These are phyloP conservation scores for Bembecia ichneumoniformis DNA, from an alignment of 2,888 invertebrate genomes.

Conservation along the genomic window DNA sequence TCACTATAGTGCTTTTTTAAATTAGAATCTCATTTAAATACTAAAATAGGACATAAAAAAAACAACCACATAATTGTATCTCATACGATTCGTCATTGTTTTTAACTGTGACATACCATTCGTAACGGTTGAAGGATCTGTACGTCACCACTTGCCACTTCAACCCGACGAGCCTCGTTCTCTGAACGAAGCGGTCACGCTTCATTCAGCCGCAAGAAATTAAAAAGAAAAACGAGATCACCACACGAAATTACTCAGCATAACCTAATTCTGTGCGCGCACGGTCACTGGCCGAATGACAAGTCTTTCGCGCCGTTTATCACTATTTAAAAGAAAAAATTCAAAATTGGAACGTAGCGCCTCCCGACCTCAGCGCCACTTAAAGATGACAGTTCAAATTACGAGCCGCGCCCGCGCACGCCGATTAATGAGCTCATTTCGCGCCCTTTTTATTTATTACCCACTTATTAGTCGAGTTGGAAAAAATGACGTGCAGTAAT, in stretches of 20 bases:
- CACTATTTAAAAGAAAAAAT: constrained; percentile 24
- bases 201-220: constrained; percentile 18
- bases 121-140: background rate
- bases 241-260: constrained; percentile 22
- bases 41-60: background rate
- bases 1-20: too few relatives aligned
- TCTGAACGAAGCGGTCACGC: constrained; percentile 24
- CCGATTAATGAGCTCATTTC: constrained; percentile 61
- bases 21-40: too few relatives aligned
- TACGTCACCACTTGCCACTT: background rate
- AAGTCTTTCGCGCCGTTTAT: constrained; percentile 23
- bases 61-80: background rate
- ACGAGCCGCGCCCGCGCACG: constrained; percentile 34
- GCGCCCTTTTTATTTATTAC: constrained; percentile 51
- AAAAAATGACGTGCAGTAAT: constrained; percentile 24
- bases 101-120: background rate
- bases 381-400: constrained; percentile 52
- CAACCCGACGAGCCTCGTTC: constrained; percentile 13
- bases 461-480: constrained; percentile 36
- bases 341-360: constrained; percentile 19
- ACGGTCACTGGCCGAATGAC: constrained; percentile 15
- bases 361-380: constrained; percentile 31
- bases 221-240: constrained; percentile 9
- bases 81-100: background rate
- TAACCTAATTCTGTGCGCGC: constrained; percentile 23